Evolutionary conservation across 2,113 vertebrate species (phyloP), one percentile per base, ranked within the genome.

Genomic region (Spizaetus ornatus): DNA sequence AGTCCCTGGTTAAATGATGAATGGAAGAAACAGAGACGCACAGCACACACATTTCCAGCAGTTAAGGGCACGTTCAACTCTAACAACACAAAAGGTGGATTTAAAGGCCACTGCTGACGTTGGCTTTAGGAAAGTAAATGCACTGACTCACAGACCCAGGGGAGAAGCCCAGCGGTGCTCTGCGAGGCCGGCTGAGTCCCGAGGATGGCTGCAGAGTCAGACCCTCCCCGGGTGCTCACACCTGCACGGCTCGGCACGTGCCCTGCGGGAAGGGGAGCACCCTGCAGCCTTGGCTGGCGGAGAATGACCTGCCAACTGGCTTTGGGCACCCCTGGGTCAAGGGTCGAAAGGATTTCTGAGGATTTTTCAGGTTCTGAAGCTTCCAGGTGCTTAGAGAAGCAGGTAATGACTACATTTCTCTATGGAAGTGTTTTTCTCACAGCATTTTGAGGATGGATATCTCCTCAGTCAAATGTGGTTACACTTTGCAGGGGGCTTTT

Each of bases 201-300:
- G 1, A 32, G 38, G 2, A 3, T n/a, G 16, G 26, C 32, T 58
- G 18, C 65, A 62, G 72, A 47, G 65, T 15, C 27, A 31, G 47
- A 32, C 32, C 16, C 15, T 63, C 22, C 13, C 16, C 16, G 0
- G 56, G 25, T 42, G 14, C 20, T 85, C 45, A 18, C 16, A 15
- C 22, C 32, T 45, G 48, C 32, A 6, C 0, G 4, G 29, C 53
- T 73, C 45, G 9, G 34, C 43, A 22, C 5, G 0, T 26, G 12
- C 42, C 43, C 26, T 1, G 2, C 0, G 0, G 73, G 61, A 78
- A 16, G 4, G 2, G 34, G 47, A 61, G 38, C 32, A 52, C 10
- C 32, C 32, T 5, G 3, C 9, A 1, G 2, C 47, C 38, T 67
- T 23, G 27, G 27, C 32, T 83, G 66, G 13, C 3, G 0, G 27